Conservation (phyloP, 1,140 invertebrate genomes). For the Harlomillsia oculata region DNA sequence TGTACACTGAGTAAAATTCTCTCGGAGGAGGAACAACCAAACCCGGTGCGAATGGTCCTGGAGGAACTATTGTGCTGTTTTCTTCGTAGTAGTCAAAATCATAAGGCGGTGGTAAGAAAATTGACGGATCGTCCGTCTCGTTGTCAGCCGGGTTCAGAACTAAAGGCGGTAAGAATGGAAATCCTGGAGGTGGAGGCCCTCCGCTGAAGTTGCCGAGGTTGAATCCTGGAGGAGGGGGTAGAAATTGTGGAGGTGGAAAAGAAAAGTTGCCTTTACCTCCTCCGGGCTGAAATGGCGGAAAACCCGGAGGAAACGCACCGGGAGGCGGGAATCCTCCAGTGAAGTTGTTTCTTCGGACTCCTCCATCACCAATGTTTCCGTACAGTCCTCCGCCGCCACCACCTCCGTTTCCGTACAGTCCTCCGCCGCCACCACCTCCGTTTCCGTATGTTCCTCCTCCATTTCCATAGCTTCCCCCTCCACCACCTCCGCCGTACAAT, state of each 20-base stretch:
- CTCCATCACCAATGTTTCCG: too few relatives aligned
- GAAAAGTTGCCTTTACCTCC: slow-evolving; percentile 5
- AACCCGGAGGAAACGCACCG: not conserved
- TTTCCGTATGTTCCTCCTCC: not conserved
- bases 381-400: too few relatives aligned
- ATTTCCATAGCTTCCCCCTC: slow-evolving; percentile 1
- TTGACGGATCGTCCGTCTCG: slow-evolving; percentile 67
- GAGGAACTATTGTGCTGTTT: slow-evolving; percentile 63
- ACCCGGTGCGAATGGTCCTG: slow-evolving; percentile 74
- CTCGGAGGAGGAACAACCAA: slow-evolving; percentile 76
- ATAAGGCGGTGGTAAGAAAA: slow-evolving; percentile 79
- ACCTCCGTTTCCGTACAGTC: too few relatives aligned
- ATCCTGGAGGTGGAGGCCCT: slow-evolving; percentile 47
- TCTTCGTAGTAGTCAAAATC: slow-evolving; percentile 71
- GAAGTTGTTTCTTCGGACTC: too few relatives aligned
- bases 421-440: not conserved
- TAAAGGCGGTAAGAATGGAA: slow-evolving; percentile 55
- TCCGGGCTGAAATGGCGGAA: slow-evolving; percentile 4
- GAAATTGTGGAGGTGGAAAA: slow-evolving; percentile 14
- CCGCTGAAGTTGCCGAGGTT: slow-evolving; percentile 23
- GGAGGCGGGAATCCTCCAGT: slow-evolving; percentile 2
- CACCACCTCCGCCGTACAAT: slow-evolving; percentile 10
- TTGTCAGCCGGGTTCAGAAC: slow-evolving; percentile 46
- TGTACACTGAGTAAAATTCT: slow-evolving; percentile 64
- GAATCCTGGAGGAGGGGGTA: slow-evolving; percentile 23